Conservation (phyloP, 2,888 invertebrate genomes). For the Pristionchus fissidentatus region DNA sequence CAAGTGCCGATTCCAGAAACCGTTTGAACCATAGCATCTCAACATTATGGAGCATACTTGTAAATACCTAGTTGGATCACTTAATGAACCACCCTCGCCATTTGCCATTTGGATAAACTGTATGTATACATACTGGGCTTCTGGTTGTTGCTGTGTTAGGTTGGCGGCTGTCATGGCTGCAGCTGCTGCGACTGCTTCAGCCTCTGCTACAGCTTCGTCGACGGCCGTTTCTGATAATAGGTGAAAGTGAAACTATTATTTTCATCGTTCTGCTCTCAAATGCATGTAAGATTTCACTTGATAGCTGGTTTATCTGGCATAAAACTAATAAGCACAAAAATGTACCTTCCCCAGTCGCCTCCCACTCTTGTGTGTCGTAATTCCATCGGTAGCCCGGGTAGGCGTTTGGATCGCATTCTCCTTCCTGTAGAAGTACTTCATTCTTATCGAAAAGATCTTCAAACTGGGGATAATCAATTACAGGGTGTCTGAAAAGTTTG, state of each 20-base stretch:
- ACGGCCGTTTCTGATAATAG: no score
- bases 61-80: neutral
- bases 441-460: neutral
- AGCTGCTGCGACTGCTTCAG: neutral
- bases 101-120: neutral
- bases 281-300: neutral
- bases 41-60: neutral
- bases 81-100: neutral
- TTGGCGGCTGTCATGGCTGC: neutral
- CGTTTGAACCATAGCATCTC: neutral
- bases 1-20: neutral
- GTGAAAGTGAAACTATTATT: no score
- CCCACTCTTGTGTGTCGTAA: constrained; percentile 63
- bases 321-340: neutral
- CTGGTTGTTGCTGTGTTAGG: neutral
- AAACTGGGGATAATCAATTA: no score
- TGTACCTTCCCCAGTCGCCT: constrained; percentile 51
- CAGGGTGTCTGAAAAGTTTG: no score
- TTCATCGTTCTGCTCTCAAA: neutral
- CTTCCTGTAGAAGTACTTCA: constrained; percentile 30
- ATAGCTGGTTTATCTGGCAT: neutral
- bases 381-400: constrained; percentile 67
- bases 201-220: neutral
- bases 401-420: constrained; percentile 57
- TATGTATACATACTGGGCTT: neutral